Percentiles rank a stretch among this genome's conserved stretches.
phyloP scores from a whole-genome alignment of 2,113 vertebrate genomes.

The Scortum barcoo region DNA sequence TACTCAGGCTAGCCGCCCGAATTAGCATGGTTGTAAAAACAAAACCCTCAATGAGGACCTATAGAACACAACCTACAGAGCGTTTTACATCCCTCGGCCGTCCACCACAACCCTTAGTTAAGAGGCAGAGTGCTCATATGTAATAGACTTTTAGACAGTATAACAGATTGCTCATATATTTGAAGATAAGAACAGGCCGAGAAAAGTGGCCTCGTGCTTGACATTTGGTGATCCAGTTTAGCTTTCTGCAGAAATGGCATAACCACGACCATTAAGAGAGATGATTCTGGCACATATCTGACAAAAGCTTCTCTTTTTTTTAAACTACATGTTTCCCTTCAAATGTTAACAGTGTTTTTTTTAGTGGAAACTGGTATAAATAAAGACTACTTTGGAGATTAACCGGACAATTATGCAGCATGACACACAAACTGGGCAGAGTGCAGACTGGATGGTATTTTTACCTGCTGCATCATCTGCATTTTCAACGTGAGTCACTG shows the following conservation, averaged over 20 bases:
- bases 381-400: neutral
- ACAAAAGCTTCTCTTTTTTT: neutral
- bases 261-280: neutral
- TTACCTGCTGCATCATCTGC: neutral
- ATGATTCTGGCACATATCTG: neutral
- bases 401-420: neutral
- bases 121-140: neutral
- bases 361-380: neutral
- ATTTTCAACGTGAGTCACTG: neutral
- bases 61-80: conserved; percentile 1
- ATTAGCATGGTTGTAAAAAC: conserved; percentile 54
- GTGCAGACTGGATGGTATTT: neutral
- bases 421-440: neutral
- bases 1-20: conserved; percentile 27
- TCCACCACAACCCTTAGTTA: neutral
- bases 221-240: neutral
- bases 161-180: neutral
- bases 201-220: neutral
- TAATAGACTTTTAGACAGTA: neutral
- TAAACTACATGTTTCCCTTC: neutral
- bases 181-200: neutral
- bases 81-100: neutral
- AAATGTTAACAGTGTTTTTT: neutral
- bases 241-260: neutral
- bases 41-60: conserved; percentile 42